These are phyloP conservation scores for Sander lucioperca DNA, from an alignment of 2,113 vertebrate species.

Conservation along the genomic window DNA sequence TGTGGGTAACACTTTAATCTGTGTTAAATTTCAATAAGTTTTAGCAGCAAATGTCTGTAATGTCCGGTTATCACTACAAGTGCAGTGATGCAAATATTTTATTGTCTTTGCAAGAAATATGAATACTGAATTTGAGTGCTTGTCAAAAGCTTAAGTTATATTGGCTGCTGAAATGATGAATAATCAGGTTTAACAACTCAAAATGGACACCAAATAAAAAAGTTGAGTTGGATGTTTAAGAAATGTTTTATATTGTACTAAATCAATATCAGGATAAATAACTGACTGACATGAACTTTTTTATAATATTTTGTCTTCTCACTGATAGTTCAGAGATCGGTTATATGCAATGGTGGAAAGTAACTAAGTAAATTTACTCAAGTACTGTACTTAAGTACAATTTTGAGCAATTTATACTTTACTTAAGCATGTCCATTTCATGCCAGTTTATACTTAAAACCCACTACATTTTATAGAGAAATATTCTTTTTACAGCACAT, in stretches of 20 bases:
- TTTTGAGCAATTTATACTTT: not conserved
- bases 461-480: not conserved
- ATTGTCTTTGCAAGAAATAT: not conserved
- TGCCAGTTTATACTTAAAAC: not conserved
- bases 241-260: not conserved
- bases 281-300: no score
- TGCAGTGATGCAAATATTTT: not conserved
- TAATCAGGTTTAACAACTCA: not conserved
- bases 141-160: not conserved
- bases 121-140: not conserved
- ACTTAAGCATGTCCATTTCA: not conserved
- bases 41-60: not conserved
- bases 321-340: not conserved
- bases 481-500: not conserved
- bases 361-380: not conserved
- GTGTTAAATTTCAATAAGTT: constrained; percentile 1
- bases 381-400: not conserved
- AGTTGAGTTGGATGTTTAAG: not conserved
- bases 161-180: not conserved
- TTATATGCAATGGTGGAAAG: not conserved
- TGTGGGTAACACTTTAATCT: not conserved
- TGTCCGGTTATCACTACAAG: not conserved
- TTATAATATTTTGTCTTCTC: not conserved
- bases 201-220: not conserved
- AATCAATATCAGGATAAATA: not conserved